Conservation (phyloP, 2,888 invertebrate species). For the Philhelius pedissequus region DNA sequence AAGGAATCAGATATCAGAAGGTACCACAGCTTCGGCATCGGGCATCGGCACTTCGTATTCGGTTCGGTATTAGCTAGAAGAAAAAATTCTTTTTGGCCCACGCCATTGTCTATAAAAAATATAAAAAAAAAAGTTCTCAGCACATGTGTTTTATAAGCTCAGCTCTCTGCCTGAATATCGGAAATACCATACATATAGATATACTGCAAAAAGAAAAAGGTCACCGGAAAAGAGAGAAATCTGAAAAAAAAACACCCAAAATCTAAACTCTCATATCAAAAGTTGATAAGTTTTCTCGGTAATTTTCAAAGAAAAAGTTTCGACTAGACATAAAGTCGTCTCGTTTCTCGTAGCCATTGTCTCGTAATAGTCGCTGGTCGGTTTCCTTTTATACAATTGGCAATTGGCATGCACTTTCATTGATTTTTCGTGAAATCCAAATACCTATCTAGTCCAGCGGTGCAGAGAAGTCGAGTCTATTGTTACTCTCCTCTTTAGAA, state of each 20-base stretch:
- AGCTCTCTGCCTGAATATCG: too few relatives aligned
- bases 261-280: neutral
- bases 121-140: conserved; percentile 46
- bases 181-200: neutral
- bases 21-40: neutral
- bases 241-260: neutral
- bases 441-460: neutral
- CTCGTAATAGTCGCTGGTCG: neutral
- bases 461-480: neutral
- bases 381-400: neutral
- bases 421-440: conserved; percentile 52
- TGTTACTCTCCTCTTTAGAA: conserved; percentile 20
- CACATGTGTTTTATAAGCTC: conserved; percentile 33
- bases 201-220: neutral
- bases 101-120: neutral
- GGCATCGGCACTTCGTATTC: neutral
- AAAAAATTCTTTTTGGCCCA: conserved; percentile 29
- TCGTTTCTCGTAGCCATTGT: conserved; percentile 2
- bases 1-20: conserved; percentile 13
- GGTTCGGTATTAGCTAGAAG: neutral
- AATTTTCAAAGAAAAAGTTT: conserved; percentile 31
- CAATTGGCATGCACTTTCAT: conserved; percentile 33
- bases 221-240: conserved; percentile 2
- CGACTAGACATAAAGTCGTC: conserved; percentile 40
- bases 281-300: conserved; percentile 27